These are phyloP conservation scores for Drosophila histrio DNA, from an alignment of 2,888 invertebrate genomes.

Conservation along the genomic window DNA sequence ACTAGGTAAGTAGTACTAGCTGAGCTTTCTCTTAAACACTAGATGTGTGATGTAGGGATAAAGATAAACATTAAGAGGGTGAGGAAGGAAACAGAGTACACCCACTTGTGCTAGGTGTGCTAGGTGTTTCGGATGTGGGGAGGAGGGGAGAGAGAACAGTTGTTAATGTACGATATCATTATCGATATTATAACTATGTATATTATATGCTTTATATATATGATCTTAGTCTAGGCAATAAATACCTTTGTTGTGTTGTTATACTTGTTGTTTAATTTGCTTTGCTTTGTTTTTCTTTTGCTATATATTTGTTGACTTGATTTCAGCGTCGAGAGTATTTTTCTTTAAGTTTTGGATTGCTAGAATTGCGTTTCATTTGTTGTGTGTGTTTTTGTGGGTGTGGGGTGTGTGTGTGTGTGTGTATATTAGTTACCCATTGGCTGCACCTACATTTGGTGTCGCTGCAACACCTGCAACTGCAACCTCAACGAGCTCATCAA, in stretches of 20 bases:
- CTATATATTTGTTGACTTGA: conserved; percentile 39
- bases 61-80: background rate
- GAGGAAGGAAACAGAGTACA: background rate
- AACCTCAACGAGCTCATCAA: conserved; percentile 58
- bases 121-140: no score
- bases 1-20: background rate
- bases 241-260: conserved; percentile 55
- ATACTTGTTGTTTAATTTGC: conserved; percentile 5
- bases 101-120: conserved; percentile 48
- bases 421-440: conserved; percentile 50
- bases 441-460: conserved; percentile 38
- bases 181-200: conserved; percentile 21
- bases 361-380: conserved; percentile 54
- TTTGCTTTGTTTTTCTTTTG: conserved; percentile 4
- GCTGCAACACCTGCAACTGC: conserved; percentile 28
- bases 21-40: conserved; percentile 2
- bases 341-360: conserved; percentile 56
- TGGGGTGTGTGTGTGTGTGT: conserved; percentile 14
- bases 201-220: conserved; percentile 29
- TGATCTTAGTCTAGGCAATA: conserved; percentile 71
- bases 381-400: conserved; percentile 38
- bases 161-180: conserved; percentile 19
- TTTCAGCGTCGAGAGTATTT: conserved; percentile 36
- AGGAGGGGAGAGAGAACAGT: background rate
- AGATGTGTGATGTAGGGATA: conserved; percentile 3